phyloP scores from a whole-genome alignment of 2,113 vertebrate species.

The Austrofundulus limnaeus region DNA sequence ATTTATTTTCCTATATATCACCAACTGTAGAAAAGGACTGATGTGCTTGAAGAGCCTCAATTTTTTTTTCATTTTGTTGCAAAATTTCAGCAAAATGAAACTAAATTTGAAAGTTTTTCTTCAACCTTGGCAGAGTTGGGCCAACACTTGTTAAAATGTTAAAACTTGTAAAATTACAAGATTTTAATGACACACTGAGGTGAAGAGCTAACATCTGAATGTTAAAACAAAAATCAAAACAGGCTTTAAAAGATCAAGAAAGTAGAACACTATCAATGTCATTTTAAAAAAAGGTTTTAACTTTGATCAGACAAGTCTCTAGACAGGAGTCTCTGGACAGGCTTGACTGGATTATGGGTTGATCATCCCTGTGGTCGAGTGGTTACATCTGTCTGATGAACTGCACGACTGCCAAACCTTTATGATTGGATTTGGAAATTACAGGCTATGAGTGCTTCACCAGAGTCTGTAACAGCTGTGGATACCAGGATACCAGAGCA shows the following conservation, averaged over 20 bases:
- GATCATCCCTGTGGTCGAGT: constrained; percentile 50
- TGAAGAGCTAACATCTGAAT: neutral
- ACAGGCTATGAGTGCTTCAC: constrained; percentile 40
- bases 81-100: too few species aligned
- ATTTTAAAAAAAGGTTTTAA: constrained; percentile 36
- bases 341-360: constrained; percentile 66
- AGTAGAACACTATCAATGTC: neutral
- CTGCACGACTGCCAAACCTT: constrained; percentile 57
- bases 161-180: neutral
- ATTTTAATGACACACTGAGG: neutral
- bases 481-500: constrained; percentile 9
- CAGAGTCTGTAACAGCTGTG: constrained; percentile 15
- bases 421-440: constrained; percentile 66
- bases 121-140: neutral
- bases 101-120: neutral
- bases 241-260: constrained; percentile 1
- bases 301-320: constrained; percentile 39
- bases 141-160: neutral
- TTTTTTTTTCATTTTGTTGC: too few species aligned
- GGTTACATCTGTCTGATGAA: constrained; percentile 71
- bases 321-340: constrained; percentile 42
- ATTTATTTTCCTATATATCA: neutral
- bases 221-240: neutral
- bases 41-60: neutral
- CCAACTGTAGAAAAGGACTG: neutral